Conservation (phyloP, 2,888 invertebrate species). For the Leptopilina drosophilae region DNA sequence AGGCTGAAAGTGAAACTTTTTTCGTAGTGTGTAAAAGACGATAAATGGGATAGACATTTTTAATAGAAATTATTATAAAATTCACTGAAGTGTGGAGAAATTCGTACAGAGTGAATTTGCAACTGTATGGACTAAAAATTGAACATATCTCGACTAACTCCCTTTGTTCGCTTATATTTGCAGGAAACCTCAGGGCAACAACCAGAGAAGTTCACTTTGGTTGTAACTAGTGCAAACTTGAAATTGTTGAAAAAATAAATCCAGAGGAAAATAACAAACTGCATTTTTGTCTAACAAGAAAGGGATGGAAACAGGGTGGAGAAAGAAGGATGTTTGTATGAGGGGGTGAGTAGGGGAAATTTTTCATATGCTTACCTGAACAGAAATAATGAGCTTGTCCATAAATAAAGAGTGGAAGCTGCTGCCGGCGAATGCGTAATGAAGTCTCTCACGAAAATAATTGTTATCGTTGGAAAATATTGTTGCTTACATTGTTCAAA, state of each 20-base stretch:
- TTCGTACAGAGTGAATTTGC: constrained; percentile 34
- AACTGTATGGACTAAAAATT: not conserved
- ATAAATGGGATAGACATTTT: too few relatives aligned
- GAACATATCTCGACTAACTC: constrained; percentile 40
- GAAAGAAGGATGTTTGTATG: constrained; percentile 46
- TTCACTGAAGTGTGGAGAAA: not conserved
- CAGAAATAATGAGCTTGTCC: constrained; percentile 76
- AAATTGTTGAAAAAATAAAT: constrained; percentile 34
- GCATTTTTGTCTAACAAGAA: constrained; percentile 38
- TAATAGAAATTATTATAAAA: not conserved
- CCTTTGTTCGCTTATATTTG: constrained; percentile 25
- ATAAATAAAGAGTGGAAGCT: constrained; percentile 75
- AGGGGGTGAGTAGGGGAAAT: constrained; percentile 64
- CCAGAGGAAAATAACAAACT: constrained; percentile 29
- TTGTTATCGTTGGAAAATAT: constrained; percentile 70
- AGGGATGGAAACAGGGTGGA: constrained; percentile 47
- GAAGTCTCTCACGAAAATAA: constrained; percentile 74
- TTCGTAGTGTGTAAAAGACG: too few relatives aligned
- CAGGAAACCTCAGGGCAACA: constrained; percentile 36
- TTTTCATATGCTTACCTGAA: constrained; percentile 76
- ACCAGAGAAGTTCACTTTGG: constrained; percentile 33
- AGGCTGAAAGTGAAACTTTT: too few relatives aligned
- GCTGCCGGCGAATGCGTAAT: constrained; percentile 73
- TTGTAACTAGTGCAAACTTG: constrained; percentile 29
- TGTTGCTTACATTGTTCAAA: constrained; percentile 49